Evolutionary conservation across 2,888 invertebrate species (phyloP).

Genomic region (Syritta pipiens): DNA sequence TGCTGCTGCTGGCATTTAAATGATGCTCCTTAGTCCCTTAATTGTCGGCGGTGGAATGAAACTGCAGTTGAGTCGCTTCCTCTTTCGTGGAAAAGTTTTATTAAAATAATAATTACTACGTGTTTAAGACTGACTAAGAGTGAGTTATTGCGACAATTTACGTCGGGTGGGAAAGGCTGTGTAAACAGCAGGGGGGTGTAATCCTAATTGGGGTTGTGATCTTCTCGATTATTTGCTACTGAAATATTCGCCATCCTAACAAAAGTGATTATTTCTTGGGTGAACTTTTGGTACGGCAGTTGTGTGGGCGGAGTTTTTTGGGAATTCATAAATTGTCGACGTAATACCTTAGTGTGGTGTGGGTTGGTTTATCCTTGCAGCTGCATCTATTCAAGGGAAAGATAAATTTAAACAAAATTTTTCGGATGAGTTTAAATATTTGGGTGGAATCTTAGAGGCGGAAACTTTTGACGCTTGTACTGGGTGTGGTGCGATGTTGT

Average conservation of each 20-base stretch:
- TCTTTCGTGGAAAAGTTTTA: conserved; percentile 50
- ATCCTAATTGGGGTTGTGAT: conserved; percentile 66
- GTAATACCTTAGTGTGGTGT: no score
- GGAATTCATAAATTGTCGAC: no score
- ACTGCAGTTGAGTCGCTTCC: conserved; percentile 32
- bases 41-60: conserved; percentile 48
- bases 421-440: no score
- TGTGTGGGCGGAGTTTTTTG: no score
- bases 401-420: no score
- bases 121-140: conserved; percentile 48
- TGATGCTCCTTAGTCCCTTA: conserved; percentile 56
- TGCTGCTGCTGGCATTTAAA: conserved; percentile 57
- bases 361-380: no score
- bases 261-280: conserved; percentile 53
- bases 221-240: conserved; percentile 57
- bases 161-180: not conserved
- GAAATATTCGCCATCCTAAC: conserved; percentile 33
- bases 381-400: no score
- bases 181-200: conserved; percentile 21
- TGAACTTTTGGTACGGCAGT: no score
- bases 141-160: conserved; percentile 62
- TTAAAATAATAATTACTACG: conserved; percentile 66
- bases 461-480: no score
- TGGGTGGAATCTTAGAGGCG: no score
- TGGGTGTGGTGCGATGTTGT: no score